These are phyloP conservation scores for Nysson spinosus DNA, from an alignment of 2,888 invertebrate species.

Conservation along the genomic window DNA sequence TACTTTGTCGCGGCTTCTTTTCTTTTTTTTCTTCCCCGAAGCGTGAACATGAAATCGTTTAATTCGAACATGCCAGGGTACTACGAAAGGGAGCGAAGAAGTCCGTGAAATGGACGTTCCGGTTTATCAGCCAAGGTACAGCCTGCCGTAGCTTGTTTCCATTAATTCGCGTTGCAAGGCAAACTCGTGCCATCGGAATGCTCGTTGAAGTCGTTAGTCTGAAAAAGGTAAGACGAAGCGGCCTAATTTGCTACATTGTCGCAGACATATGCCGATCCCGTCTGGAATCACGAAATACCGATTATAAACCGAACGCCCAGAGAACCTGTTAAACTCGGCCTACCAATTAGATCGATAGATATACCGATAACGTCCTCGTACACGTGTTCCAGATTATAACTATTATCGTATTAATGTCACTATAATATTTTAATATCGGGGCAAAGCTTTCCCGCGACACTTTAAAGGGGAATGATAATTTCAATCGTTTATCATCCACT, in stretches of 20 bases:
- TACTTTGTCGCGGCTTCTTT: slow-evolving; percentile 6
- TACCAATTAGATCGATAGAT: slow-evolving; percentile 27
- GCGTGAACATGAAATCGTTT: slow-evolving; percentile 56
- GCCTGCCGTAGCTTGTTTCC: slow-evolving; percentile 66
- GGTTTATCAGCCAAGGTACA: slow-evolving; percentile 68
- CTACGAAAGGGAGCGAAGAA: slow-evolving; percentile 37
- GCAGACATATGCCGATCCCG: slow-evolving; percentile 21
- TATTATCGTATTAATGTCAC: too few relatives aligned
- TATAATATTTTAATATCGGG: too few relatives aligned
- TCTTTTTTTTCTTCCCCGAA: slow-evolving; percentile 18
- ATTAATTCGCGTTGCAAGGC: slow-evolving; percentile 70
- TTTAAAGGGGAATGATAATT: too few relatives aligned
- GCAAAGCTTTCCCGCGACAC: too few relatives aligned
- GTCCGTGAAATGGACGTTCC: slow-evolving; percentile 63
- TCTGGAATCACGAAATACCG: slow-evolving; percentile 29
- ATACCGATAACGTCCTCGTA: slow-evolving; percentile 9
- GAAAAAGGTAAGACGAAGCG: slow-evolving; percentile 36
- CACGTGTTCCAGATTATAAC: too few relatives aligned
- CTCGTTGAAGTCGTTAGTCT: slow-evolving; percentile 62
- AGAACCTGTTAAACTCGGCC: slow-evolving; percentile 37
- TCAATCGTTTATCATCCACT: too few relatives aligned
- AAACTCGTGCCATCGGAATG: slow-evolving; percentile 67
- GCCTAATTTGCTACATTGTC: slow-evolving; percentile 55
- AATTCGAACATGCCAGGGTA: slow-evolving; percentile 43
- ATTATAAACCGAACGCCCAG: slow-evolving; percentile 19